Evolutionary conservation across 1,140 invertebrate genomes (phyloP).

Genomic region (Oncopodura yosiiana): DNA sequence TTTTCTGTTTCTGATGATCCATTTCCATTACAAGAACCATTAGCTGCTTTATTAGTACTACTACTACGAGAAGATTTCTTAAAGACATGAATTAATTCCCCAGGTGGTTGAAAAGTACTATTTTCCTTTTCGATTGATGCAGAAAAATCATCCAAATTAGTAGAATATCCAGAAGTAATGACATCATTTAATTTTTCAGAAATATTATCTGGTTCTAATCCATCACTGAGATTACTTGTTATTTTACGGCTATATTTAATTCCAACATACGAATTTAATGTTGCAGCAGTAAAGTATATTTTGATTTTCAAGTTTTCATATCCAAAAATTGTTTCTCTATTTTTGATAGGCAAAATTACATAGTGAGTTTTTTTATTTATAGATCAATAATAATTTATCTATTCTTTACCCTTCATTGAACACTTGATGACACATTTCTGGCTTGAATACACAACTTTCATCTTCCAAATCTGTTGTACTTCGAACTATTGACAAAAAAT

Average conservation of each 20-base stretch:
- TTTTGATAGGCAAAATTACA: slow-evolving; percentile 36
- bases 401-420: slow-evolving; percentile 66
- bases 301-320: slow-evolving; percentile 72
- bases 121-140: slow-evolving; percentile 56
- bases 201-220: slow-evolving; percentile 61
- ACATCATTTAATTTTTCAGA: slow-evolving; percentile 53
- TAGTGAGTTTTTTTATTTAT: slow-evolving; percentile 20
- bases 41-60: slow-evolving; percentile 1
- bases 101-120: slow-evolving; percentile 56
- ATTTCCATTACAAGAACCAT: background rate
- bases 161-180: slow-evolving; percentile 49
- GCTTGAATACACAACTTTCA: slow-evolving; percentile 59
- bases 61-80: slow-evolving; percentile 15
- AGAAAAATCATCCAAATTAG: slow-evolving; percentile 60
- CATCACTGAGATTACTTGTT: slow-evolving; percentile 40
- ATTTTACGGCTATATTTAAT: slow-evolving; percentile 56
- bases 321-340: slow-evolving; percentile 83
- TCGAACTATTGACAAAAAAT: slow-evolving; percentile 47
- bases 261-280: slow-evolving; percentile 60
- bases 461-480: slow-evolving; percentile 58
- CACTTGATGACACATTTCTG: slow-evolving; percentile 87
- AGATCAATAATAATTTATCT: slow-evolving; percentile 4
- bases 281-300: slow-evolving; percentile 71
- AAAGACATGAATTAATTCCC: slow-evolving; percentile 55
- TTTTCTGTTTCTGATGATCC: slow-evolving; percentile 35